These are phyloP conservation scores for Helicoverpa assulta DNA, from an alignment of 2,888 invertebrate genomes.

Conservation along the genomic window DNA sequence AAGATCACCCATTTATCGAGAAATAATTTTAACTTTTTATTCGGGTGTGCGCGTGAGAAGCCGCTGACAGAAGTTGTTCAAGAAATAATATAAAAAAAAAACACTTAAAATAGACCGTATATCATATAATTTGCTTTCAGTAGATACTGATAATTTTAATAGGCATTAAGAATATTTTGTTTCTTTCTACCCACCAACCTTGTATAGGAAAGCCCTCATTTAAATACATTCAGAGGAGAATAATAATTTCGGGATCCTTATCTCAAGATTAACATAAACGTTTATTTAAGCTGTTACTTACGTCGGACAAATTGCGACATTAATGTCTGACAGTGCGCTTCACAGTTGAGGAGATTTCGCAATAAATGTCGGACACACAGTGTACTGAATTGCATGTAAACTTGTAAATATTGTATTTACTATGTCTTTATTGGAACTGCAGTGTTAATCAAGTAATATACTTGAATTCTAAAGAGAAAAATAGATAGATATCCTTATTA, in stretches of 20 bases:
- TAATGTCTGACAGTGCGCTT: constrained; percentile 46
- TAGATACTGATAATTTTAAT: not conserved
- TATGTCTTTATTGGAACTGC: not conserved
- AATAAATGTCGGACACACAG: constrained; percentile 41
- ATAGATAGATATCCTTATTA: too few species aligned
- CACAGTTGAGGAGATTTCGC: constrained; percentile 52
- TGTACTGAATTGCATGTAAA: constrained; percentile 4
- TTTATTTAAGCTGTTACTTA: constrained; percentile 35
- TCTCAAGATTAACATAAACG: constrained; percentile 22
- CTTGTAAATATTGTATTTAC: constrained; percentile 1
- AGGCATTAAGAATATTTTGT: not conserved
- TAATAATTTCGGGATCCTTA: constrained; percentile 10
- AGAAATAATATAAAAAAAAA: not conserved
- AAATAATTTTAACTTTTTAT: too few species aligned
- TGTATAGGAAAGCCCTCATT: too few species aligned
- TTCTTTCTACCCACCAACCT: not conserved
- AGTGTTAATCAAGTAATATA: not conserved
- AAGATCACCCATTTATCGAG: too few species aligned
- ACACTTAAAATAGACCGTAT: not conserved
- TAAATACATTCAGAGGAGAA: not conserved
- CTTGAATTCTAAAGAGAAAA: too few species aligned
- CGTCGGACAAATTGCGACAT: constrained; percentile 47
- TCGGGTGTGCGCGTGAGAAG: too few species aligned
- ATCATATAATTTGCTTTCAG: too few species aligned
- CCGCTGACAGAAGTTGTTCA: too few species aligned